Conservation (phyloP, 2,797 vertebrate genomes). For the Gallinago solitaria region DNA sequence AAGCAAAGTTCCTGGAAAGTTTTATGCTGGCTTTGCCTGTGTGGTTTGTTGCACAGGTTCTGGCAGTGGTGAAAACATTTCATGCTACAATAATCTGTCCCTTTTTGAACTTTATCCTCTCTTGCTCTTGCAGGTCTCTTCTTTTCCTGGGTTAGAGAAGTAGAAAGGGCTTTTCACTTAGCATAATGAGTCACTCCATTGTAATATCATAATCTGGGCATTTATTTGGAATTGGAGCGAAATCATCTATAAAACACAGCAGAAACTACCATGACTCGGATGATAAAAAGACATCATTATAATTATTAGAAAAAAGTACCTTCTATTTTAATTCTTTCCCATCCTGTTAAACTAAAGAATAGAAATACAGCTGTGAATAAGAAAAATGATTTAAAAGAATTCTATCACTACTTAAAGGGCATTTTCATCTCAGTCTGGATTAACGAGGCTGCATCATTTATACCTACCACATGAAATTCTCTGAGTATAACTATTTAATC, state of each 20-base stretch:
- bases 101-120: not conserved
- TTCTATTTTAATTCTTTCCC: not conserved
- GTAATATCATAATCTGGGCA: not conserved
- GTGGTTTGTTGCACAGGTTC: not conserved
- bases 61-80: not conserved
- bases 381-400: not conserved
- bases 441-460: not conserved
- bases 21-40: not conserved
- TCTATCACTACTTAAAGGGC: not conserved
- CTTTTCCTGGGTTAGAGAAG: not conserved
- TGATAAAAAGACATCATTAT: not conserved
- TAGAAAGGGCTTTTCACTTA: not conserved
- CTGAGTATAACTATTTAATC: not conserved
- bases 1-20: not conserved
- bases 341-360: not conserved
- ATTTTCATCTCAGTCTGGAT: not conserved
- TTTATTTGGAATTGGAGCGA: not conserved
- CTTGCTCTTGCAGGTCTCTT: not conserved
- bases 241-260: not conserved
- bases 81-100: not conserved
- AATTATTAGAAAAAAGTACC: not conserved
- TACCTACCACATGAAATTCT: not conserved
- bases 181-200: not conserved
- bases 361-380: not conserved
- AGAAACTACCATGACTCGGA: not conserved